Percentiles rank a stretch among this genome's conserved stretches.
phyloP scores from a whole-genome alignment of 2,888 invertebrate genomes.

The Calameuta filiformis region DNA sequence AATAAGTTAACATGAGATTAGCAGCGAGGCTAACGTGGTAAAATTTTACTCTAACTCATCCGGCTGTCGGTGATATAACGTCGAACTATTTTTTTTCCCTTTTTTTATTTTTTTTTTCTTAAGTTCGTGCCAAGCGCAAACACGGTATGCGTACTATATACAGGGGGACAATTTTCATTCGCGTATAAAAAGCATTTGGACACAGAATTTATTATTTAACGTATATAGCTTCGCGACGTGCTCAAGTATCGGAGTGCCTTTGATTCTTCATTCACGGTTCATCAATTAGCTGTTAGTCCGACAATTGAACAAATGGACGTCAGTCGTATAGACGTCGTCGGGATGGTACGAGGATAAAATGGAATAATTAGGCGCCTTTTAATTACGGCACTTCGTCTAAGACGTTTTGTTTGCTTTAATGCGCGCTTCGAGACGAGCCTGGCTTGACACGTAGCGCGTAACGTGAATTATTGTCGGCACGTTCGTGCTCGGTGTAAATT shows the following conservation, averaged over 20 bases:
- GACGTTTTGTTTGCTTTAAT: slow-evolving; percentile 30
- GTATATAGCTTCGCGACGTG: no score
- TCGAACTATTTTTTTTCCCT: background rate
- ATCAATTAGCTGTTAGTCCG: background rate
- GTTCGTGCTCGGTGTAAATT: slow-evolving; percentile 1
- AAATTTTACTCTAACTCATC: background rate
- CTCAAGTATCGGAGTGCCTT: no score
- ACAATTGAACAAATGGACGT: background rate
- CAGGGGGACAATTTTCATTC: background rate
- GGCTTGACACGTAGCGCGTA: background rate
- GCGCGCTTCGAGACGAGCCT: background rate
- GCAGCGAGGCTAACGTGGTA: background rate
- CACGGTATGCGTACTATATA: background rate
- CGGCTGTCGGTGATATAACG: background rate
- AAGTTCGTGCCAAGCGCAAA: background rate
- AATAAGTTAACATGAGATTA: background rate
- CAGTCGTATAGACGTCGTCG: background rate
- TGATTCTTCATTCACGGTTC: background rate
- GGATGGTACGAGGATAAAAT: slow-evolving; percentile 33
- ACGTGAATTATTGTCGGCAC: slow-evolving; percentile 1
- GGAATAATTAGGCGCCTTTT: slow-evolving; percentile 44
- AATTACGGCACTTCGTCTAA: slow-evolving; percentile 38
- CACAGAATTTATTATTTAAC: no score
- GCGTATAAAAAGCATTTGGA: no score
- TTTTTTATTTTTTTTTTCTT: background rate